These are phyloP conservation scores for Eulemur macaco DNA, from an alignment of 2,113 vertebrate species.

Conservation along the genomic window DNA sequence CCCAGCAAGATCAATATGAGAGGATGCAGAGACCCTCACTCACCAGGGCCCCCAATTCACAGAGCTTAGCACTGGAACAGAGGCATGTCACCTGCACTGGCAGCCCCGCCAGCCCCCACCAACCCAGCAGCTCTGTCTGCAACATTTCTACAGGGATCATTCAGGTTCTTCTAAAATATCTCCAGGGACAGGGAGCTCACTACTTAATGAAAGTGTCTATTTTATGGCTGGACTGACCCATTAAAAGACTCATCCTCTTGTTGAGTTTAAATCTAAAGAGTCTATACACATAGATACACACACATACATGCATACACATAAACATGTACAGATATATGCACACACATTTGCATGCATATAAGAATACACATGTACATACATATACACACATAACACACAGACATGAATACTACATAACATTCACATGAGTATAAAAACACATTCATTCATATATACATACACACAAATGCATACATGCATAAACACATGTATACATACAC, in stretches of 20 bases:
- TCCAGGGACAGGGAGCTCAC: neutral
- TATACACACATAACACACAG: neutral
- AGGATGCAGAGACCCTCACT: neutral
- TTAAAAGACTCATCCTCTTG: neutral
- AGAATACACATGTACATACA: fast-evolving
- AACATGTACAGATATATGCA: fast-evolving
- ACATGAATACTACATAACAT: no score
- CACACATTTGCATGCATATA: no score
- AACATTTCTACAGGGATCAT: neutral
- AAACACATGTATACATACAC: neutral
- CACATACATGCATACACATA: neutral
- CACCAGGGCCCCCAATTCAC: neutral
- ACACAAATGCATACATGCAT: no score
- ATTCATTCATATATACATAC: neutral
- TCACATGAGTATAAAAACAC: neutral
- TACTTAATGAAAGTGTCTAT: neutral
- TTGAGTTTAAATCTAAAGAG: neutral
- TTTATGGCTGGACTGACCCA: neutral
- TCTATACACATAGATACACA: neutral
- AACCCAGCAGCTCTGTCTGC: neutral
- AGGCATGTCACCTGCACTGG: neutral
- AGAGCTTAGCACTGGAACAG: neutral
- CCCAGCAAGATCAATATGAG: neutral
- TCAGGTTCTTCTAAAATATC: neutral
- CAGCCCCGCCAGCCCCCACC: neutral